phyloP scores from a whole-genome alignment of 2,113 vertebrate species.

The Ivindomyrus marchei region DNA sequence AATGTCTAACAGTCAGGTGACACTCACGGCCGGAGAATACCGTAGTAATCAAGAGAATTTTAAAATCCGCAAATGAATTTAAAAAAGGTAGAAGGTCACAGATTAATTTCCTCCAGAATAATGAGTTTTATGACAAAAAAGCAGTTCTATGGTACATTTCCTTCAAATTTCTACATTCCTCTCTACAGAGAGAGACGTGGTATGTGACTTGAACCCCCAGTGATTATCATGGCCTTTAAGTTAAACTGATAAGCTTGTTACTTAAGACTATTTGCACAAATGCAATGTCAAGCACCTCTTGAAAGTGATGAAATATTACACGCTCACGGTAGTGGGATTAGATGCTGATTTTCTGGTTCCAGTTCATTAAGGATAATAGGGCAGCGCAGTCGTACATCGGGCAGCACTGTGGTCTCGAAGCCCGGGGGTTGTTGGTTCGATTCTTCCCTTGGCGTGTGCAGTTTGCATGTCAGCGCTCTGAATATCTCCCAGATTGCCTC shows the following conservation, averaged over 20 bases:
- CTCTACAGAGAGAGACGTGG: neutral
- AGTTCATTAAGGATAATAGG: neutral
- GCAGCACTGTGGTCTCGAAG: neutral
- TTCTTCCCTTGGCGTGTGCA: neutral
- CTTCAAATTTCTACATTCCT: neutral
- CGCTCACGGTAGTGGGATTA: neutral
- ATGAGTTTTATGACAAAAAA: neutral
- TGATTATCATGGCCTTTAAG: neutral
- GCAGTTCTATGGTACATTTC: neutral
- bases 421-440: neutral
- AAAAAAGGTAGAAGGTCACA: neutral
- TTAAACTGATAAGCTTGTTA: neutral
- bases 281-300: neutral
- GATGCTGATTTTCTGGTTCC: neutral
- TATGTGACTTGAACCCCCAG: neutral
- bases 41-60: neutral
- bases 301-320: neutral
- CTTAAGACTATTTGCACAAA: constrained; percentile 3
- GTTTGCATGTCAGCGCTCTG: neutral
- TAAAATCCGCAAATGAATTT: neutral
- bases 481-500: neutral
- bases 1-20: neutral
- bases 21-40: neutral
- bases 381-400: neutral
- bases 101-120: neutral